Evolutionary conservation across 1,140 invertebrate genomes (phyloP).

Genomic region (Spodoptera litura): DNA sequence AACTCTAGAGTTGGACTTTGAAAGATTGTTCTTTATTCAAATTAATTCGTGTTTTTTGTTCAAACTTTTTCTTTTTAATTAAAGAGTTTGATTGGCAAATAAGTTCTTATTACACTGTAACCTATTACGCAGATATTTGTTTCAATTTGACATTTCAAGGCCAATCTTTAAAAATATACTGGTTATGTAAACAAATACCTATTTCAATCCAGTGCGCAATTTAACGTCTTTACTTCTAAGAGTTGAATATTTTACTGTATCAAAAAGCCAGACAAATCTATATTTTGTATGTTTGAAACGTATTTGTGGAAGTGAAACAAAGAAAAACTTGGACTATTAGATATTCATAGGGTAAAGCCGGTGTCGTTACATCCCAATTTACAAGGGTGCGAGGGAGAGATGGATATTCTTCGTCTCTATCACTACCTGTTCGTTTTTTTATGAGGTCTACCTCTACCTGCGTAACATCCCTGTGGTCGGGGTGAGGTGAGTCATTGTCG

Average conservation of each 20-base stretch:
- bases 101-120: background rate
- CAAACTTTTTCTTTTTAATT: background rate
- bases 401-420: slow-evolving; percentile 18
- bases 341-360: slow-evolving; percentile 48
- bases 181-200: background rate
- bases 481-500: slow-evolving; percentile 48
- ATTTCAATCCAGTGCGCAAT: background rate
- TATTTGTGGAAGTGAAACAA: slow-evolving; percentile 40
- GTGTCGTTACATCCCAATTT: slow-evolving; percentile 42
- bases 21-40: background rate
- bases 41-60: background rate
- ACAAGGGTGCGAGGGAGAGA: slow-evolving; percentile 40
- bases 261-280: background rate
- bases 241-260: background rate
- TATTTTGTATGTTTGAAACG: background rate
- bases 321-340: slow-evolving; percentile 46
- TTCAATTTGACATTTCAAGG: slow-evolving; percentile 6
- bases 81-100: background rate
- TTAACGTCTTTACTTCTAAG: background rate
- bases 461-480: slow-evolving; percentile 38
- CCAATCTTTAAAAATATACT: background rate
- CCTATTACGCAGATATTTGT: background rate
- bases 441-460: slow-evolving; percentile 43
- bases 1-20: slow-evolving; percentile 12
- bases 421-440: slow-evolving; percentile 46